Percentiles rank a stretch among this genome's conserved stretches.
Evolutionary conservation across 2,888 invertebrate species (phyloP).

Genomic region (Geotrupes spiniger): DNA sequence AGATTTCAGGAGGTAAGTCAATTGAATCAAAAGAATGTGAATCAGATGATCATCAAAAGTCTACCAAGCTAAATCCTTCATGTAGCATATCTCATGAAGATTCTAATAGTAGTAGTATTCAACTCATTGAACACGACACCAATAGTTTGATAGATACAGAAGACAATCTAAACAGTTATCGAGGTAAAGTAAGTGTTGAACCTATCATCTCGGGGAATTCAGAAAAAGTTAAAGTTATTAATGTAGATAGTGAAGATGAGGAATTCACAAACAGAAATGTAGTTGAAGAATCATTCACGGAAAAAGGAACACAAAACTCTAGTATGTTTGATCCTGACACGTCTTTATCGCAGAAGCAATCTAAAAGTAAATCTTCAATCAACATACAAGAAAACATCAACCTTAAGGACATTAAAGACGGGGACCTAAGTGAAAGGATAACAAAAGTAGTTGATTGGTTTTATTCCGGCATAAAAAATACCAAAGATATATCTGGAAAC

Average conservation of each 20-base stretch:
- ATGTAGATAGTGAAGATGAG: slow-evolving; percentile 10
- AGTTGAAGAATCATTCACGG: slow-evolving; percentile 10
- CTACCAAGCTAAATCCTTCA: slow-evolving; percentile 24
- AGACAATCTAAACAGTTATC: slow-evolving; percentile 23
- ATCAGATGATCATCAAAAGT: slow-evolving; percentile 25
- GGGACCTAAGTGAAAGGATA: slow-evolving; percentile 35
- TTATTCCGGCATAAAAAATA: slow-evolving; percentile 32
- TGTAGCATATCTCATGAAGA: slow-evolving; percentile 20
- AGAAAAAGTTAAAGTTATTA: slow-evolving; percentile 18
- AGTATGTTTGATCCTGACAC: slow-evolving; percentile 17
- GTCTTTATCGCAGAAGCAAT: slow-evolving; percentile 13
- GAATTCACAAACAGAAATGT: no score
- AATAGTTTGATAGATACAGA: slow-evolving; percentile 21
- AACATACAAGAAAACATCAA: slow-evolving; percentile 40
- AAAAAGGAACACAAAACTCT: slow-evolving; percentile 16
- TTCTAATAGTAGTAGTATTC: slow-evolving; percentile 20
- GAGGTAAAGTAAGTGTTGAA: no score
- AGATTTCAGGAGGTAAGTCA: no score
- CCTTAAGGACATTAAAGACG: slow-evolving; percentile 35
- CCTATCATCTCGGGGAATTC: no score
- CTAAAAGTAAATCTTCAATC: slow-evolving; percentile 35
- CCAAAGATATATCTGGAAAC: slow-evolving; percentile 36
- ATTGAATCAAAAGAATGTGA: slow-evolving; percentile 14
- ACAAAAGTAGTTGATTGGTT: slow-evolving; percentile 38
- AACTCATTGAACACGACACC: not conserved